phyloP scores from a whole-genome alignment of 2,113 vertebrate species.

The Sander vitreus region DNA sequence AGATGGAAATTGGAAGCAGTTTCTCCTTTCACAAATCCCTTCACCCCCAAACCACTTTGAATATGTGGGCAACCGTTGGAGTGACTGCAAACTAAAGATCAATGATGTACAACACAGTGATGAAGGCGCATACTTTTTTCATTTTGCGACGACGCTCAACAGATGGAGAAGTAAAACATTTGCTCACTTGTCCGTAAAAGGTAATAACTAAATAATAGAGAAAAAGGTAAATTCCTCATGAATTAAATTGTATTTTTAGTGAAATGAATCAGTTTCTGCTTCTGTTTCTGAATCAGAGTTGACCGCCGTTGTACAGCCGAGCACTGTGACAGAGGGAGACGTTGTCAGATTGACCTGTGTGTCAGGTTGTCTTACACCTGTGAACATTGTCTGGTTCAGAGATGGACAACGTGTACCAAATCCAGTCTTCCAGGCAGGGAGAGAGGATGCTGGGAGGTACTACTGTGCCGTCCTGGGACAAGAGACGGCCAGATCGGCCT shows the following conservation, averaged over 20 bases:
- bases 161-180: background rate
- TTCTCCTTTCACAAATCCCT: background rate
- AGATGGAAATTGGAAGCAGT: rapidly evolving
- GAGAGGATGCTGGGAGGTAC: conserved; percentile 64
- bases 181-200: conserved; percentile 42
- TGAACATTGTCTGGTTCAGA: conserved; percentile 48
- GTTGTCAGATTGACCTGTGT: conserved; percentile 45
- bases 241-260: background rate
- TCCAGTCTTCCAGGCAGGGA: conserved; percentile 23
- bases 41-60: background rate
- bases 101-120: conserved; percentile 38
- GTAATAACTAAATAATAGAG: conserved; percentile 20
- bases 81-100: conserved; percentile 61
- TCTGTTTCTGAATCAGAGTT: conserved; percentile 53
- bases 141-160: background rate
- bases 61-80: conserved; percentile 11
- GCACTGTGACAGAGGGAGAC: conserved; percentile 61
- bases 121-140: conserved; percentile 43
- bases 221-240: rapidly evolving
- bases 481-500: conserved; percentile 20
- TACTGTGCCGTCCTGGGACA: conserved; percentile 46
- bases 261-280: background rate
- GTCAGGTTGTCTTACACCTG: conserved; percentile 12
- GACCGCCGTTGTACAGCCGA: conserved; percentile 34
- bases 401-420: conserved; percentile 20